Conservation (phyloP, 2,888 invertebrate genomes). For the Seira musarum region DNA sequence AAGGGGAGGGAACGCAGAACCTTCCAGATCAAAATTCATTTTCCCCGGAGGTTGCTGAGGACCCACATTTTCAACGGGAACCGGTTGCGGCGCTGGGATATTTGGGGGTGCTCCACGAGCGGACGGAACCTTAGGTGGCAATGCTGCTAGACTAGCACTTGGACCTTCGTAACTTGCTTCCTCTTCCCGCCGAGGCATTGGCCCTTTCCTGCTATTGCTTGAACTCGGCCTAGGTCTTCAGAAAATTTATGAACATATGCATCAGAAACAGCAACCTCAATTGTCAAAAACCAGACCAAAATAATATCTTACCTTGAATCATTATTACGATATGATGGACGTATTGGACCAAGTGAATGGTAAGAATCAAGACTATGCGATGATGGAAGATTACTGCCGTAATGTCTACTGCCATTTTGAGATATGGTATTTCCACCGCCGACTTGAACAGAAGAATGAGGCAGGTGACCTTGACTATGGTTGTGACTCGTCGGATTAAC, state of each 20-base stretch:
- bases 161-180: slow-evolving; percentile 62
- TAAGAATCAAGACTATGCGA: slow-evolving; percentile 50
- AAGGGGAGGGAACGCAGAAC: slow-evolving; percentile 85
- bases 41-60: slow-evolving; percentile 40
- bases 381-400: slow-evolving; percentile 59
- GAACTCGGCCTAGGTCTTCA: slow-evolving; percentile 68
- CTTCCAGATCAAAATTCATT: slow-evolving; percentile 82
- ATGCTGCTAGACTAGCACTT: slow-evolving; percentile 36
- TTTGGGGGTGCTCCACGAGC: slow-evolving; percentile 59
- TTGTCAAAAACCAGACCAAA: not conserved
- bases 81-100: slow-evolving; percentile 51
- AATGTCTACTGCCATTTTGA: slow-evolving; percentile 65
- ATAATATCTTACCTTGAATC: slow-evolving; percentile 51
- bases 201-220: slow-evolving; percentile 48
- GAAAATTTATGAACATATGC: too few species aligned
- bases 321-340: slow-evolving; percentile 55
- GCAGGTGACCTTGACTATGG: slow-evolving; percentile 63
- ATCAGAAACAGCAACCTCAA: not conserved
- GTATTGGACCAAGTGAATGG: slow-evolving; percentile 52
- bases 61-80: slow-evolving; percentile 9
- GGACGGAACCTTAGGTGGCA: slow-evolving; percentile 65
- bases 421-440: slow-evolving; percentile 56
- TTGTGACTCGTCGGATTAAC: slow-evolving; percentile 59
- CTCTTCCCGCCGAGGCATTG: slow-evolving; percentile 59
- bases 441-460: slow-evolving; percentile 60